A percentile compares a stretch with the other conserved stretches of the same genome.
Conservation (phyloP, 2,113 vertebrate species). For the Antigone vipio region DNA sequence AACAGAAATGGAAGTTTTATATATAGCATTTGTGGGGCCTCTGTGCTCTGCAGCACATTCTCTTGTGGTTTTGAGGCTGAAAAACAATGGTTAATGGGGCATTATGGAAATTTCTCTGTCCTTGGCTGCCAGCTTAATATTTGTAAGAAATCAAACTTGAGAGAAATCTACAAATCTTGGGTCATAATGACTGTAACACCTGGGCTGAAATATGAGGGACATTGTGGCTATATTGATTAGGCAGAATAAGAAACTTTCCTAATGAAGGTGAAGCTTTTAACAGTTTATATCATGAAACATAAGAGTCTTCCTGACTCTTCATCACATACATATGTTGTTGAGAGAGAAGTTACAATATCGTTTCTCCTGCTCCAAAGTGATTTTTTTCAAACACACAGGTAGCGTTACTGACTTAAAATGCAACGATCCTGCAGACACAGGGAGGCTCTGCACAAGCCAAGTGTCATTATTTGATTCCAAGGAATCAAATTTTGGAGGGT, state of each 20-base stretch:
- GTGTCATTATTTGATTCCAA: not conserved
- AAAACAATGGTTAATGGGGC: not conserved
- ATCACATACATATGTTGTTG: not conserved
- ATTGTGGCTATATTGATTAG: not conserved
- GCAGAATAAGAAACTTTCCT: not conserved
- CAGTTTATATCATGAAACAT: not conserved
- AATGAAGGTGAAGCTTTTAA: not conserved
- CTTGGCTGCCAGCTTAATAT: not conserved
- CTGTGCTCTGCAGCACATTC: not conserved
- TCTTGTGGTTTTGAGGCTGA: not conserved
- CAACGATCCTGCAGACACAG: not conserved
- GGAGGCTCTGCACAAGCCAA: not conserved
- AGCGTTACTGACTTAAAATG: not conserved
- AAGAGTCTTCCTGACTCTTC: not conserved
- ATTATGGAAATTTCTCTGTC: not conserved
- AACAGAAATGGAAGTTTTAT: not conserved
- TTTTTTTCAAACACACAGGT: not conserved
- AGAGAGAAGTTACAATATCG: not conserved
- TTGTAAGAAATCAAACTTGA: not conserved
- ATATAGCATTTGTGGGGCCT: not conserved
- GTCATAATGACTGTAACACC: not conserved
- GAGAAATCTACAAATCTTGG: not conserved
- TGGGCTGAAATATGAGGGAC: not conserved
- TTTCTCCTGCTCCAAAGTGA: not conserved
- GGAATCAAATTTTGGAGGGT: not conserved